Percentiles rank a stretch among this genome's conserved stretches.
Conservation (phyloP, 1,140 invertebrate species). For the Trachymyrmex cornetzi region DNA sequence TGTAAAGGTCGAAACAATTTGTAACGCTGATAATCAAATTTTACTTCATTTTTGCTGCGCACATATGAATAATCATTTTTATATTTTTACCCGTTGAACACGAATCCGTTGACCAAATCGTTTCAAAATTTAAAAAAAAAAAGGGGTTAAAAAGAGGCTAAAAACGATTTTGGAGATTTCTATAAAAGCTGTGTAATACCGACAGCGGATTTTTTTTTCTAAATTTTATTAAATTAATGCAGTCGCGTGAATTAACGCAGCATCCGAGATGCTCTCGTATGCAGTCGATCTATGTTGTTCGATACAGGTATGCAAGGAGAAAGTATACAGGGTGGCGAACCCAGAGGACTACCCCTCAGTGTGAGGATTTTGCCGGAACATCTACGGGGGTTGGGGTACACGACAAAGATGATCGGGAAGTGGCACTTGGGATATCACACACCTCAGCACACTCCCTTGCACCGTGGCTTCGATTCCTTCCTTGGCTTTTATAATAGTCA, state of each 20-base stretch:
- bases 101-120: too few relatives aligned
- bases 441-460: conserved; percentile 88
- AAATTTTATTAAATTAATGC: too few relatives aligned
- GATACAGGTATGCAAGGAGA: conserved; percentile 88
- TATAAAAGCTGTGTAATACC: too few relatives aligned
- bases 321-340: conserved; percentile 86
- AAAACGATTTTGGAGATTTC: too few relatives aligned
- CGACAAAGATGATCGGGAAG: conserved; percentile 90
- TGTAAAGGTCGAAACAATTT: neutral
- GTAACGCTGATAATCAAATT: neutral
- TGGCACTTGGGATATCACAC: conserved; percentile 90
- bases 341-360: conserved; percentile 87
- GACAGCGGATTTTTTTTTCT: too few relatives aligned
- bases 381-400: conserved; percentile 88
- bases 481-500: conserved; percentile 90
- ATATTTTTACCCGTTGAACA: too few relatives aligned
- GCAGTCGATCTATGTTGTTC: neutral
- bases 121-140: too few relatives aligned
- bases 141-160: too few relatives aligned
- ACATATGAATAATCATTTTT: too few relatives aligned
- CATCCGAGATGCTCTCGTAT: neutral
- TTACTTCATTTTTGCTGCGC: neutral
- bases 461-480: conserved; percentile 90
- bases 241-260: neutral
- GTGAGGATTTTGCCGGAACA: conserved; percentile 88